Base-by-base conservation (phyloP, 53 echinoderm and acorn worm genomes). In the Hippasteria phrygiana region DNA sequence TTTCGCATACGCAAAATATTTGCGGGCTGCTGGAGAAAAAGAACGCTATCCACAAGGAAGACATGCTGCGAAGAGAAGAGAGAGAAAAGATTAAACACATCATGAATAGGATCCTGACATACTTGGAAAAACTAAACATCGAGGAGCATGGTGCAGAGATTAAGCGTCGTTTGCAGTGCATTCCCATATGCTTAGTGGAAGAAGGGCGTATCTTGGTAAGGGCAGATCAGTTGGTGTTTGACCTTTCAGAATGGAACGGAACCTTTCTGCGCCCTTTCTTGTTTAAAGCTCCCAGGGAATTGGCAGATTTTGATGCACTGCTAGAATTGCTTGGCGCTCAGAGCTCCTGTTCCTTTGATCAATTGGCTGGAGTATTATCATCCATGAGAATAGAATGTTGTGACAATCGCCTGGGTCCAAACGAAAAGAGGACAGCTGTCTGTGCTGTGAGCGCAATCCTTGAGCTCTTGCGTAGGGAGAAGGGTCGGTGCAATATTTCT, bases 31-130 rank as follows among this genome's bases (percentile, higher is more conserved):
- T 86, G 76, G 77, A 5, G 8, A 42, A 91, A 65, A 59, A 86
- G 22, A 91, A 87, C 53, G 85, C 66, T 18, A 39, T 89, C n/a
- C 47, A 70, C 51, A 89, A 71, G 74, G 55, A 80, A 41, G 91
- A 91, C 55, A 78, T 18, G 16, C 37, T 91, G 42, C 41, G 74
- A 28, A 6, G 3, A 6, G 33, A 51, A 53, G 50, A 63, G 55
- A 76, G 91, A 54, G 4, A 75, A n/a, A 78, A 16, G 34, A 33
- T 87, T 5, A 38, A 50, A 31, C 20, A n/a, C 0, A 62, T 87
- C 37, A 24, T 91, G 42, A 7, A 54, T 1, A 43, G 41, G 18
- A 63, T 91, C 10, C 41, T 76, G n/a, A 18, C 56, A 26, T 85
- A 62, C 53, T 27, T 90, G 29, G 31, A 64, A 28, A 51, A 75